phyloP scores from a whole-genome alignment of 2,797 vertebrate genomes.

The Pelodytes ibericus region DNA sequence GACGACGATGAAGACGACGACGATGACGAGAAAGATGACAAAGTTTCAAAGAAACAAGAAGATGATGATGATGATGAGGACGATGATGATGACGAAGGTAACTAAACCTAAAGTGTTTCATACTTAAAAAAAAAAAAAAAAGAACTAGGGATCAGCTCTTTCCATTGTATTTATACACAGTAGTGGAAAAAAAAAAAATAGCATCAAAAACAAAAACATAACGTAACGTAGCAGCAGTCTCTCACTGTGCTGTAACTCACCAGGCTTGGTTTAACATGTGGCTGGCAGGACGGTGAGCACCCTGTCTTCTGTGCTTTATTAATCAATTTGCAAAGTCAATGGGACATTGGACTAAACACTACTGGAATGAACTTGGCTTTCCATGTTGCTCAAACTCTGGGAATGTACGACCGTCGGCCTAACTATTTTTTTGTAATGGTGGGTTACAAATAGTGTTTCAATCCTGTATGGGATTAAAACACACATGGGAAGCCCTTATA shows the following conservation, averaged over 20 bases:
- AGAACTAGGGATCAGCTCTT: slow-evolving; percentile 48
- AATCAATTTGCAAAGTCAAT: slow-evolving; percentile 34
- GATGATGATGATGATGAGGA: slow-evolving; percentile 21
- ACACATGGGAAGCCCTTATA: background rate
- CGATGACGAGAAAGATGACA: slow-evolving; percentile 32
- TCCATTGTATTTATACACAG: slow-evolving; percentile 30
- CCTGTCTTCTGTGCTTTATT: slow-evolving; percentile 45
- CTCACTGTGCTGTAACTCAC: slow-evolving; percentile 19
- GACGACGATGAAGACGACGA: slow-evolving; percentile 42
- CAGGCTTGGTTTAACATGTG: slow-evolving; percentile 48
- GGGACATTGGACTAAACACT: slow-evolving; percentile 46
- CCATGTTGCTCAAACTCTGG: slow-evolving; percentile 24
- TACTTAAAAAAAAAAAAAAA: slow-evolving; percentile 27
- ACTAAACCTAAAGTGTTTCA: slow-evolving; percentile 51
- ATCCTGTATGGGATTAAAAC: slow-evolving; percentile 12
- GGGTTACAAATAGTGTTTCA: slow-evolving; percentile 15
- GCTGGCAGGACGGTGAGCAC: slow-evolving; percentile 42
- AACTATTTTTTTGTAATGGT: slow-evolving; percentile 15
- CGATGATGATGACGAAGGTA: slow-evolving; percentile 59
- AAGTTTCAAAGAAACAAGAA: slow-evolving; percentile 66
- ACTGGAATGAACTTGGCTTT: slow-evolving; percentile 48
- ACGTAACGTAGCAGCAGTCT: slow-evolving; percentile 19
- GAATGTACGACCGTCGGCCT: slow-evolving; percentile 26
- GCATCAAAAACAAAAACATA: background rate
- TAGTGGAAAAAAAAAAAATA: slow-evolving; percentile 40